These are phyloP conservation scores for Hypanus sabinus DNA, from an alignment of 2,113 vertebrate genomes.

Conservation along the genomic window DNA sequence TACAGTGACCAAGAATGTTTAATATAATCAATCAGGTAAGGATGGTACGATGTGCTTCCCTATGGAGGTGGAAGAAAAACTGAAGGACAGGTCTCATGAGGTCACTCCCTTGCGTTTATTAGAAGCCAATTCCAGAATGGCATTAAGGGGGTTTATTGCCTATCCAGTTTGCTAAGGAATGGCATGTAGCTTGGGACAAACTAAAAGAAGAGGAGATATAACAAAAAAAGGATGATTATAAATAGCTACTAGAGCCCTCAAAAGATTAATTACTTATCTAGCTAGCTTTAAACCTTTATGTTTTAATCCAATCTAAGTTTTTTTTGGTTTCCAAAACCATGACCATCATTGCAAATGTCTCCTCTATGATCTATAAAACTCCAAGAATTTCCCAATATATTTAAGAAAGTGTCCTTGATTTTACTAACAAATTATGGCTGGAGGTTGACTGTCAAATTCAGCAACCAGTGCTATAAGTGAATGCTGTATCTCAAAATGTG, in stretches of 20 bases:
- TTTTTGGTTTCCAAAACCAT: neutral
- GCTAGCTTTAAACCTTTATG: neutral
- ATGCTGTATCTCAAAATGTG: conserved; percentile 21
- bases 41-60: neutral
- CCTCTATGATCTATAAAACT: neutral
- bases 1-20: neutral
- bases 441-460: conserved; percentile 31
- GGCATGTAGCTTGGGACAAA: conserved; percentile 22
- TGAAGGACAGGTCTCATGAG: neutral
- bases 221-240: conserved; percentile 24
- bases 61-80: neutral
- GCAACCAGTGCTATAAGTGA: conserved; percentile 10
- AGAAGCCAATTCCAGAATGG: conserved; percentile 4
- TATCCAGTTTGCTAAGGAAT: neutral
- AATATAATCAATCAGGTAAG: neutral
- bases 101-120: neutral
- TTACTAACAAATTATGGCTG: conserved; percentile 22
- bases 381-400: neutral
- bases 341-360: neutral
- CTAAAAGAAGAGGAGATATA: conserved; percentile 23
- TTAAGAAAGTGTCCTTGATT: neutral
- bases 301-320: neutral
- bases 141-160: conserved; percentile 8
- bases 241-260: conserved; percentile 7
- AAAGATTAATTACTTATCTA: conserved; percentile 30